phyloP scores from a whole-genome alignment of 1,140 invertebrate genomes.

The Cydia splendana region DNA sequence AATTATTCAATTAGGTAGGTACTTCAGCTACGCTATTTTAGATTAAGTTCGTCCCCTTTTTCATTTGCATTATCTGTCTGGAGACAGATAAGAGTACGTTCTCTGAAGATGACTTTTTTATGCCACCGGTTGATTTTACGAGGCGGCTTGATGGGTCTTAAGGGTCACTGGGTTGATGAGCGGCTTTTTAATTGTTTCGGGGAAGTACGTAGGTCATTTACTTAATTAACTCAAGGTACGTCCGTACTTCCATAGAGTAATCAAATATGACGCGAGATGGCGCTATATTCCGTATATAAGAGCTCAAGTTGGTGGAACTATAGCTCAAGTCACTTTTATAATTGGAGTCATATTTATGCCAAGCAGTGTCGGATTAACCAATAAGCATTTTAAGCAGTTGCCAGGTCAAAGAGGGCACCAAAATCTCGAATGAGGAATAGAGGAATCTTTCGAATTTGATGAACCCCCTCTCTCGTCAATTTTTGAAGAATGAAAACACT shows the following conservation, averaged over 20 bases:
- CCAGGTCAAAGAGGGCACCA: no score
- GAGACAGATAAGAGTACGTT: conserved; percentile 4
- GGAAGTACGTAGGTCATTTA: not conserved
- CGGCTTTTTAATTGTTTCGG: not conserved
- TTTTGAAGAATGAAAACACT: no score
- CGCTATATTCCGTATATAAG: no score
- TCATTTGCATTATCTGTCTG: conserved; percentile 26
- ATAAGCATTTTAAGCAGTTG: no score
- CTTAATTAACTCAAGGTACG: not conserved
- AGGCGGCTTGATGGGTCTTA: not conserved
- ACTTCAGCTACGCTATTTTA: conserved; percentile 31
- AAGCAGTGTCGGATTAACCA: no score
- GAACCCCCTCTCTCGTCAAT: not conserved
- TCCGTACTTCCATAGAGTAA: no score
- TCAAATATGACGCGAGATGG: no score
- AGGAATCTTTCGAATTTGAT: no score
- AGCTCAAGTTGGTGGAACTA: no score
- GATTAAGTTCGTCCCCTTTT: conserved; percentile 30
- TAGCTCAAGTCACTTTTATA: no score
- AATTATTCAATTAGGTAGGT: conserved; percentile 31
- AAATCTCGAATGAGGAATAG: no score
- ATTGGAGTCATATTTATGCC: no score
- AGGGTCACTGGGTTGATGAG: not conserved
- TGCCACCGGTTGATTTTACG: conserved; percentile 25
- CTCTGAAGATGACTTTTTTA: conserved; percentile 16